Base-by-base conservation (phyloP, 1,140 invertebrate genomes). In the Berghia stephanieae region DNA sequence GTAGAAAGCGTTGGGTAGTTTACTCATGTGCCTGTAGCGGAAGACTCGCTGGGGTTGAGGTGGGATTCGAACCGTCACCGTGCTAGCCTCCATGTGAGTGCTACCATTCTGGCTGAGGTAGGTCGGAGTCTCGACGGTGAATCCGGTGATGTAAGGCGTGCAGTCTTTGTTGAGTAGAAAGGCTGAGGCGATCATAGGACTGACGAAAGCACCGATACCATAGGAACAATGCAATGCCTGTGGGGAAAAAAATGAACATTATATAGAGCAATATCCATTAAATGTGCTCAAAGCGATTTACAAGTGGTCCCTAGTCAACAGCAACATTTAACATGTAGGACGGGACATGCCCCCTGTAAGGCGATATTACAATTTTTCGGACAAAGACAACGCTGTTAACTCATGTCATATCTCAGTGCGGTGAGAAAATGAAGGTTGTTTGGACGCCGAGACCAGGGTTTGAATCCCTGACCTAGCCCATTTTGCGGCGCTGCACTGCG, bases 171-270 rank as follows among this genome's bases (percentile, higher is more conserved):
- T 91, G 5, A 91, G 84, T 18, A 92, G 83, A 78, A 91, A 92
- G 0, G 90, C 89, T 31, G 91, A 88, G 4, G 89, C 90, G 24
- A 91, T 90, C 87, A 92, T 88, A 6, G 91, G 91, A 43, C 90
- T 91, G 2, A 91, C 77, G 77, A 92, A 91, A 3, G 91, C 91
- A 4, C 91, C 91, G 0, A 91, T 83, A 0, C 91, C 91, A 74
- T 92, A 92, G 81, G 88, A 91, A 81, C 91, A 91, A 80, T 91
- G 90, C 84, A 91, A 88, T 1, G 90, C 89, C 90, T 91, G 80
- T 31, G 83, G 79, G 78, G 27, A 80, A 49, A 44, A 49, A 60
- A n/a, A 40, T 1, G 24, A 24, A 40, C 18, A 57, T 78, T 69
- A 18, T 38, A 77, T 55, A 4, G 10, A 52, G n/a, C 6, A 3